A percentile compares a stretch with the other conserved stretches of the same genome.
These are phyloP conservation scores for Elaphurus davidianus DNA, from an alignment of 2,113 vertebrate species.

Conservation along the genomic window DNA sequence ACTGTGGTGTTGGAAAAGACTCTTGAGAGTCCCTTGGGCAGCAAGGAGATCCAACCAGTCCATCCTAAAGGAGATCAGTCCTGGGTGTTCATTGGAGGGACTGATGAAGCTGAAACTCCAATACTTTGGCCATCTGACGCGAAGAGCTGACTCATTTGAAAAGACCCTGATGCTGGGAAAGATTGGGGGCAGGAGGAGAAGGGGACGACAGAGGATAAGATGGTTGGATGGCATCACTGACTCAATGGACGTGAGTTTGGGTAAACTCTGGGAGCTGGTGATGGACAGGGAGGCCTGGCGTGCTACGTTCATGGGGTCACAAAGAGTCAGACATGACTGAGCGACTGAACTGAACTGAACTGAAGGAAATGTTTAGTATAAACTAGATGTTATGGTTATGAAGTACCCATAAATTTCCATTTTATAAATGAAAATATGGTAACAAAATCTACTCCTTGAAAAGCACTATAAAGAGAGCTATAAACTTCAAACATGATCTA, in stretches of 20 bases:
- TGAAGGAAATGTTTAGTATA: neutral
- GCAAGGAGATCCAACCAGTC: neutral
- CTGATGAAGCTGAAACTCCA: neutral
- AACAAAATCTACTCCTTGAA: slow-evolving; percentile 2
- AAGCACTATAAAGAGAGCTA: neutral
- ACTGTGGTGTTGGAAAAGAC: neutral
- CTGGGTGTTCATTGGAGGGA: neutral
- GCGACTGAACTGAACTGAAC: neutral
- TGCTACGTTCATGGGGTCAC: neutral
- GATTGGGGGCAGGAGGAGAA: neutral
- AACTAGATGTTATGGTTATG: neutral
- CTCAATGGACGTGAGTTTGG: neutral
- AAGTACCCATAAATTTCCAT: neutral
- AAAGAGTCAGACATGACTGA: neutral
- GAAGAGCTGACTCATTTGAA: neutral
- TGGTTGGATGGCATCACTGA: neutral
- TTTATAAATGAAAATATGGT: neutral
- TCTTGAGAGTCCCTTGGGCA: neutral
- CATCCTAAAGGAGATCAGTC: neutral
- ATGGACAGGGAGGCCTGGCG: neutral
- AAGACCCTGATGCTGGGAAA: neutral
- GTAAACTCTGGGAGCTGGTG: neutral
- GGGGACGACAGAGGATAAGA: neutral
- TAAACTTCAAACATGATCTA: neutral
- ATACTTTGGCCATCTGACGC: neutral